phyloP scores from a whole-genome alignment of 2,888 invertebrate species.

The Ctenicera cuprea region DNA sequence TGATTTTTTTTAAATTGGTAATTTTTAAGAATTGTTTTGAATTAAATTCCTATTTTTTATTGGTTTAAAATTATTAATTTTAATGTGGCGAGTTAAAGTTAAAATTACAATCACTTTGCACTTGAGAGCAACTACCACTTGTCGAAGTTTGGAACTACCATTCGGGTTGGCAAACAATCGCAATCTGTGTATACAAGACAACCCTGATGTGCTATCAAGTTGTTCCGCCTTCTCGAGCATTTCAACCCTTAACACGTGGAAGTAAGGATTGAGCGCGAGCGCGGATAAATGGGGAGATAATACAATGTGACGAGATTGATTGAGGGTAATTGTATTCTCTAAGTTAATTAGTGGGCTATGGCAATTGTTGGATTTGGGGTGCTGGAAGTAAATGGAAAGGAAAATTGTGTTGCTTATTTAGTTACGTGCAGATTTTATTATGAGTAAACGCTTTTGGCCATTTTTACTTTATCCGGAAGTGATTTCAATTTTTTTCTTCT shows the following conservation, averaged over 20 bases:
- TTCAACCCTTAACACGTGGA: constrained; percentile 54
- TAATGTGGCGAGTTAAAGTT: not conserved
- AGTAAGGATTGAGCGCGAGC: constrained; percentile 53
- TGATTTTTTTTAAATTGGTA: not conserved
- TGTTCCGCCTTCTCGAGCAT: constrained; percentile 53
- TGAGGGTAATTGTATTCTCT: constrained; percentile 57
- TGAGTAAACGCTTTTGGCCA: constrained; percentile 16
- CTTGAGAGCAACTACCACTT: not conserved
- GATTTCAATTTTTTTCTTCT: not conserved
- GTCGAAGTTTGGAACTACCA: constrained; percentile 35
- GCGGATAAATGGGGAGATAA: constrained; percentile 56
- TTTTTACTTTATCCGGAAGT: not conserved
- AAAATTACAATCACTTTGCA: not conserved
- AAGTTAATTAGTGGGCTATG: constrained; percentile 57
- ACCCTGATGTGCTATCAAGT: constrained; percentile 52
- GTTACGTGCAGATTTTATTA: constrained; percentile 40
- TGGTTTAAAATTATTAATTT: not conserved
- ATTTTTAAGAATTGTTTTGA: too few relatives aligned
- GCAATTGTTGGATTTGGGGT: constrained; percentile 54
- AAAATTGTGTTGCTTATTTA: constrained; percentile 50
- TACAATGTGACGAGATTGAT: constrained; percentile 58
- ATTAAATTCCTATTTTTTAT: too few relatives aligned
- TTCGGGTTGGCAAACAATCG: constrained; percentile 51
- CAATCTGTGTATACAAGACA: constrained; percentile 50
- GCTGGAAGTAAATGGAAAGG: constrained; percentile 49